phyloP scores from a whole-genome alignment of 2,888 invertebrate species.

The Spilarctia lutea region DNA sequence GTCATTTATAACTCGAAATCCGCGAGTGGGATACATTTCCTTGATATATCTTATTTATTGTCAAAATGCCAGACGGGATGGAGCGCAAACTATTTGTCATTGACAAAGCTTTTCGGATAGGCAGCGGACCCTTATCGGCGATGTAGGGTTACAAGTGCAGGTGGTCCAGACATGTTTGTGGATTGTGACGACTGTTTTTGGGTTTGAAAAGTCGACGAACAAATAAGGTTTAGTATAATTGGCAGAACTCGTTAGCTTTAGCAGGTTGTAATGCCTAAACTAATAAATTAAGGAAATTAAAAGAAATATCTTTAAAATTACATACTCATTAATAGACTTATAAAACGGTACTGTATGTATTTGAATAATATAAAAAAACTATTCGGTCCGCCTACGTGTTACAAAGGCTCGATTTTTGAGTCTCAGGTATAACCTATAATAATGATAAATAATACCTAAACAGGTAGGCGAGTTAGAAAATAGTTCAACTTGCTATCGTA shows the following conservation, averaged over 20 bases:
- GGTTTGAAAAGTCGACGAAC: conserved; percentile 3
- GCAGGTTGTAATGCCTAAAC: neutral
- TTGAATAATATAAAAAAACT: neutral
- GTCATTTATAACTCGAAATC: conserved; percentile 84
- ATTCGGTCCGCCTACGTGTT: neutral
- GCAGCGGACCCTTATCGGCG: conserved; percentile 62
- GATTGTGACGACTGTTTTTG: conserved; percentile 19
- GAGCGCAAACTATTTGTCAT: conserved; percentile 83
- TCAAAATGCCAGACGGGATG: conserved; percentile 80
- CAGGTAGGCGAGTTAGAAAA: too few relatives aligned
- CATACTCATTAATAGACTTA: neutral
- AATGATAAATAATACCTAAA: too few relatives aligned
- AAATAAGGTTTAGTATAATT: neutral
- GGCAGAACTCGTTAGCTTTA: neutral
- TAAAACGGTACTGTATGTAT: too few relatives aligned
- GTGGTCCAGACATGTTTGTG: conserved; percentile 25
- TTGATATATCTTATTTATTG: conserved; percentile 85
- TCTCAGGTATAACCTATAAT: too few relatives aligned
- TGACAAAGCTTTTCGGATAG: conserved; percentile 78
- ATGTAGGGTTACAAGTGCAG: conserved; percentile 23
- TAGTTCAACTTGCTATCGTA: neutral
- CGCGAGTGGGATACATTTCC: conserved; percentile 64
- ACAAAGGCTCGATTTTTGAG: too few relatives aligned
- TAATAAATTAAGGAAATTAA: neutral
- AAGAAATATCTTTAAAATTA: neutral